These are phyloP conservation scores for Drosophila infuscata DNA, from an alignment of 2,888 invertebrate species.

Conservation along the genomic window DNA sequence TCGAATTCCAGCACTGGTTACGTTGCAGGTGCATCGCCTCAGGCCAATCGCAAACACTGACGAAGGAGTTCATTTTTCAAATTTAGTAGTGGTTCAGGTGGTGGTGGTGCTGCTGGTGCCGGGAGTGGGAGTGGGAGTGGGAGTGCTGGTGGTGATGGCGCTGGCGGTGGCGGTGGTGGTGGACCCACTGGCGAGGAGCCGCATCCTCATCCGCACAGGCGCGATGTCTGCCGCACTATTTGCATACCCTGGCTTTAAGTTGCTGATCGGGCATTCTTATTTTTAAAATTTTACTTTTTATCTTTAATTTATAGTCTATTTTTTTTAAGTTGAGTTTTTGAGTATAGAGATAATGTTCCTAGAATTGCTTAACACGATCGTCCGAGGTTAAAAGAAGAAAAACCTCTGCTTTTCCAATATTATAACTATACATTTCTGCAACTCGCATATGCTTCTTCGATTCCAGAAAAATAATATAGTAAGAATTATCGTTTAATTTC, in stretches of 20 bases:
- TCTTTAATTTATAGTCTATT: neutral
- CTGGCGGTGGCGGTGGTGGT: constrained; percentile 61
- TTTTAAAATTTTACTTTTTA: neutral
- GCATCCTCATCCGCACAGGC: constrained; percentile 67
- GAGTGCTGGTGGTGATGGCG: constrained; percentile 27
- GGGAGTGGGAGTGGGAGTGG: neutral
- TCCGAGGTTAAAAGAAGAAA: constrained; percentile 4
- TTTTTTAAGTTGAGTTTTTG: neutral
- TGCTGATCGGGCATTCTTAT: constrained; percentile 1
- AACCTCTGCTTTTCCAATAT: neutral
- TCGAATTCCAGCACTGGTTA: constrained; percentile 42
- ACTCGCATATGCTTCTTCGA: neutral
- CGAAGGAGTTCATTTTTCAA: constrained; percentile 84
- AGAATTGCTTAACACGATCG: constrained; percentile 19
- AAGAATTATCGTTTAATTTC: neutral
- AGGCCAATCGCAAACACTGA: constrained; percentile 83
- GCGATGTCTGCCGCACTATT: constrained; percentile 83
- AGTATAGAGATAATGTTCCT: constrained; percentile 21
- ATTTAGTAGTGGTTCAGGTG: constrained; percentile 62
- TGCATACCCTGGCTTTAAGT: constrained; percentile 84
- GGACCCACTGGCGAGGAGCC: constrained; percentile 76
- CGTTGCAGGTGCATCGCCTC: constrained; percentile 69
- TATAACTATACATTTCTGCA: neutral
- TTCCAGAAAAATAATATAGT: neutral
- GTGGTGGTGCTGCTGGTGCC: constrained; percentile 36